Evolutionary conservation across 2,888 invertebrate genomes (phyloP).

Genomic region (Cataglyphis rosenhaueri): DNA sequence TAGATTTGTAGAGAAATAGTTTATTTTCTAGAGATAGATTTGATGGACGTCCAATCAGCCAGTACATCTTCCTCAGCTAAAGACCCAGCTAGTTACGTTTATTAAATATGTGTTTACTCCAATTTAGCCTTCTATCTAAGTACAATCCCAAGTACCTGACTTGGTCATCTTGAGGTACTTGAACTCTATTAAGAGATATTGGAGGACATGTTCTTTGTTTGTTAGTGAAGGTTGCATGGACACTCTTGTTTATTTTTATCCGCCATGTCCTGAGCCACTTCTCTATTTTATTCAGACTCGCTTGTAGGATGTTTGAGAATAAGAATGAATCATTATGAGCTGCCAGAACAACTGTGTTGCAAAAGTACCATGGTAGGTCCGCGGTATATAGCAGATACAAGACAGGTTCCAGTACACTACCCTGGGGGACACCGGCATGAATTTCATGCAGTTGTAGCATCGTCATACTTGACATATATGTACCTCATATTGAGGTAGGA

Average conservation of each 20-base stretch:
- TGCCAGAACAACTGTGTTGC: neutral
- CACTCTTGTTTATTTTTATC: neutral
- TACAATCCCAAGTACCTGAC: neutral
- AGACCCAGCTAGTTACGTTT: neutral
- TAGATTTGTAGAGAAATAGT: neutral
- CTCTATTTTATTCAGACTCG: too few relatives aligned
- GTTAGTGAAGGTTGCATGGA: neutral
- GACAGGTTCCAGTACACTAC: conserved; percentile 67
- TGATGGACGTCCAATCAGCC: neutral
- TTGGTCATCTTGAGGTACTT: neutral
- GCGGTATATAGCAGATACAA: conserved; percentile 59
- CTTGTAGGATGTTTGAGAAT: neutral
- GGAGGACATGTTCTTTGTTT: neutral
- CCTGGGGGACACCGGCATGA: conserved; percentile 55
- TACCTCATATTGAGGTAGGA: neutral
- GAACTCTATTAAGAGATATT: neutral
- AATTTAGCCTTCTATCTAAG: neutral
- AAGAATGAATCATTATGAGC: neutral
- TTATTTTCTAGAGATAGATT: neutral
- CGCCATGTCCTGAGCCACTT: neutral
- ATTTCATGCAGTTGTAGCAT: neutral
- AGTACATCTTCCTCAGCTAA: neutral
- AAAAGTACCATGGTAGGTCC: neutral
- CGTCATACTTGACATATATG: neutral
- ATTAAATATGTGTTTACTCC: neutral